Evolutionary conservation across 2,113 vertebrate genomes (phyloP), one percentile per base, ranked within the genome.

Genomic region (Orthonyx spaldingii): DNA sequence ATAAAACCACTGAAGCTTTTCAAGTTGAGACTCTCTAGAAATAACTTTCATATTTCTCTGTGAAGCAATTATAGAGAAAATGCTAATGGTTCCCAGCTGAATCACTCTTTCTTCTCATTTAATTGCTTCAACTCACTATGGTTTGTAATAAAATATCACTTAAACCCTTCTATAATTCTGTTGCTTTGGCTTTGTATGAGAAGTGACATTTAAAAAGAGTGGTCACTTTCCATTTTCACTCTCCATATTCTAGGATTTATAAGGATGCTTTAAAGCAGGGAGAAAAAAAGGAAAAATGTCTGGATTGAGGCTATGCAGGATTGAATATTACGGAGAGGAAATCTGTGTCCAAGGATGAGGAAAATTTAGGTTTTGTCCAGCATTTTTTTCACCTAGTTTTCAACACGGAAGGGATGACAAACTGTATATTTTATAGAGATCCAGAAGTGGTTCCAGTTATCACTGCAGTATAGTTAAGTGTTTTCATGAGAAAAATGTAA

Each of bases 11-110:
- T 77, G 71, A 92, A 90, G 93, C 90, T 96, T 91, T 94, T 85
- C 87, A 92, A 92, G 90, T 93, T 94, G 76, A 95, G 82, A 96
- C 82, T 91, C 71, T 94, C 85, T 88, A 90, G 90, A 96, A 95
- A 93, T 91, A 94, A 63, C 64, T 95, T 44, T 82, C 87, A 81
- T 90, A 80, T 93, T 96, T 95, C 59, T 94, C 71, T 76, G 50
- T 90, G 93, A 89, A 86, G 75, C 92, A 93, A 74, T 96, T 91
- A 88, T 10, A 82, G 65, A 59, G 71, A 90, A 95, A 94, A 93
- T 90, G 82, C 75, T 96, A 96, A 91, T 90, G 93, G 71, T 94
- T 95, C 92, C 87, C 83, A 46, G 49, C 42, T 95, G 94, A 94
- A 80, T 91, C 50, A 59, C 27, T 66, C 71, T 60, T 60, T 71